These are phyloP conservation scores for Listrodromus nycthemerus DNA, from an alignment of 2,888 invertebrate genomes.

Conservation along the genomic window DNA sequence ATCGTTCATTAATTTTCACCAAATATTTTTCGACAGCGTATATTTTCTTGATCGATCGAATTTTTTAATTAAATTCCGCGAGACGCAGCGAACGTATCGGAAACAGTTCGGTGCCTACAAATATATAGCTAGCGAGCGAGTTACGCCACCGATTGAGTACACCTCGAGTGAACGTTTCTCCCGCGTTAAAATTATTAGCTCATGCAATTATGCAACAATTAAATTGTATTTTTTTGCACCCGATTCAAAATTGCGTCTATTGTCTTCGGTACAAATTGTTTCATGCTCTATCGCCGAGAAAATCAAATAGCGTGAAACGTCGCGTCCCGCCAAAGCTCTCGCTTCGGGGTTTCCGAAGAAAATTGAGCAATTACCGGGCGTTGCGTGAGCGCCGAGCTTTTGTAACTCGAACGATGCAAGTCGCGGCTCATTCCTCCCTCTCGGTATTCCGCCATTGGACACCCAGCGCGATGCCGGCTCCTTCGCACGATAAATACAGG, in stretches of 20 bases:
- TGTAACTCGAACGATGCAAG: constrained; percentile 66
- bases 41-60: neutral
- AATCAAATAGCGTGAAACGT: constrained; percentile 20
- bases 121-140: neutral
- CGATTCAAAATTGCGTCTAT: neutral
- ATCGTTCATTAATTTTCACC: too few species aligned
- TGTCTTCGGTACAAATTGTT: neutral
- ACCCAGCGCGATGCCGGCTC: constrained; percentile 57
- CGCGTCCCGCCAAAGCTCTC: constrained; percentile 32
- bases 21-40: too few species aligned
- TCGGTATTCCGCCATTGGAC: constrained; percentile 56
- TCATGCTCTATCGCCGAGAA: neutral
- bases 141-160: neutral
- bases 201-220: neutral
- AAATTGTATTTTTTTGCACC: neutral
- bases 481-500: constrained; percentile 51
- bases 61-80: neutral
- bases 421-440: constrained; percentile 32
- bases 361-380: constrained; percentile 78
- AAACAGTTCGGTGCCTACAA: neutral
- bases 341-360: constrained; percentile 69
- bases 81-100: neutral
- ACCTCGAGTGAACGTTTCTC: neutral
- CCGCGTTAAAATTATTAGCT: neutral
- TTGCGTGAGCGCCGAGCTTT: constrained; percentile 73